Conservation (phyloP, 2,888 invertebrate genomes). For the Xanthorhoe spadicearia region DNA sequence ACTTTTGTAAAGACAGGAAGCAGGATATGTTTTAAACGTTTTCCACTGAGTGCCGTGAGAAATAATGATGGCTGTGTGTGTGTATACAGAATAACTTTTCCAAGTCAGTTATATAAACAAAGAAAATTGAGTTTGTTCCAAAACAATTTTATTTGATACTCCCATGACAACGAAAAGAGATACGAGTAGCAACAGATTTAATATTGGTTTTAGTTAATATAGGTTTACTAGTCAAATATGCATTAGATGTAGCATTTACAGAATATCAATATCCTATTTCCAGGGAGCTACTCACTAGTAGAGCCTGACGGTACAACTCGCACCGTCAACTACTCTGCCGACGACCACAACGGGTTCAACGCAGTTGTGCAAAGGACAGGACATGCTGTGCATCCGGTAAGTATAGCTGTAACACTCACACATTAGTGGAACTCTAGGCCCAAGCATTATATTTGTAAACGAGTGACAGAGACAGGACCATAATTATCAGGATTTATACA, state of each 20-base stretch:
- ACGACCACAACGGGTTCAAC: constrained; percentile 89
- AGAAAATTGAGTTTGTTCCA: no score
- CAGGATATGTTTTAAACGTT: constrained; percentile 3
- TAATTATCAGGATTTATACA: no score
- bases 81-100: background rate
- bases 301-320: constrained; percentile 85
- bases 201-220: no score
- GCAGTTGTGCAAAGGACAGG: constrained; percentile 88
- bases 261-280: background rate
- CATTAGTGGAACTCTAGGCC: no score
- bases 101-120: no score
- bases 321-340: constrained; percentile 88
- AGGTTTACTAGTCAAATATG: no score
- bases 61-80: background rate
- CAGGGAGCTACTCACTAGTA: constrained; percentile 87
- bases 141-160: no score
- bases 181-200: no score
- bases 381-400: constrained; percentile 85
- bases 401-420: constrained; percentile 4
- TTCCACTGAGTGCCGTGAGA: constrained; percentile 15
- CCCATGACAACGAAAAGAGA: no score
- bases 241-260: no score
- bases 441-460: no score
- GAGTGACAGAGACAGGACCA: no score
- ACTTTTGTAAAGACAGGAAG: constrained; percentile 8